These are phyloP conservation scores for Priocnemis perturbator DNA, from an alignment of 2,888 invertebrate genomes.

Conservation along the genomic window DNA sequence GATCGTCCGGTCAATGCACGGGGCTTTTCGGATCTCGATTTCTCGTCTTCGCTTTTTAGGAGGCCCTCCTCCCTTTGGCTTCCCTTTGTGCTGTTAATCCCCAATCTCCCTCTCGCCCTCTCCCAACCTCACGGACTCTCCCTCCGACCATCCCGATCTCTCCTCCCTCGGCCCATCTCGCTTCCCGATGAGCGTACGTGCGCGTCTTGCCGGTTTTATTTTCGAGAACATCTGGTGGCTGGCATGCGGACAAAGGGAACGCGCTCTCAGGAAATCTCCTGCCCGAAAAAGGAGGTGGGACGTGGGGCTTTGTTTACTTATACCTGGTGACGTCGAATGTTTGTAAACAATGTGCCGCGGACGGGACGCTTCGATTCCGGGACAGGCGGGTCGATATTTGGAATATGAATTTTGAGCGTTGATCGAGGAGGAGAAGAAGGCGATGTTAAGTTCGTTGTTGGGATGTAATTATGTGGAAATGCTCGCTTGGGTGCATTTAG, in stretches of 20 bases:
- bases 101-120: slow-evolving; percentile 36
- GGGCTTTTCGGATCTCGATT: slow-evolving; percentile 63
- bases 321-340: slow-evolving; percentile 53
- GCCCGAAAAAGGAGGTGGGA: slow-evolving; percentile 46
- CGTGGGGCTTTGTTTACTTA: slow-evolving; percentile 45
- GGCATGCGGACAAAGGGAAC: slow-evolving; percentile 62
- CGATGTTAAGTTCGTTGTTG: too few species aligned
- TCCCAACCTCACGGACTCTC: slow-evolving; percentile 26
- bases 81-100: slow-evolving; percentile 65
- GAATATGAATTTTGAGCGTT: too few species aligned
- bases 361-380: background rate
- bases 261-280: slow-evolving; percentile 52
- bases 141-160: slow-evolving; percentile 18
- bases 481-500: too few species aligned
- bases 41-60: slow-evolving; percentile 48
- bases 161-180: background rate
- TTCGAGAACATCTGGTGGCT: slow-evolving; percentile 66
- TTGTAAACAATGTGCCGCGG: slow-evolving; percentile 51
- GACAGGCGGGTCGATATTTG: too few species aligned
- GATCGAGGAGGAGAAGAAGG: too few species aligned
- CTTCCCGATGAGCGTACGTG: slow-evolving; percentile 43
- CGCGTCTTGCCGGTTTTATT: slow-evolving; percentile 63
- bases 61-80: slow-evolving; percentile 51
- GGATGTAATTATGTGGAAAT: too few species aligned
- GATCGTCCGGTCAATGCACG: slow-evolving; percentile 68